Evolutionary conservation across 2,113 vertebrate genomes (phyloP).

Genomic region (Elachura formosa): DNA sequence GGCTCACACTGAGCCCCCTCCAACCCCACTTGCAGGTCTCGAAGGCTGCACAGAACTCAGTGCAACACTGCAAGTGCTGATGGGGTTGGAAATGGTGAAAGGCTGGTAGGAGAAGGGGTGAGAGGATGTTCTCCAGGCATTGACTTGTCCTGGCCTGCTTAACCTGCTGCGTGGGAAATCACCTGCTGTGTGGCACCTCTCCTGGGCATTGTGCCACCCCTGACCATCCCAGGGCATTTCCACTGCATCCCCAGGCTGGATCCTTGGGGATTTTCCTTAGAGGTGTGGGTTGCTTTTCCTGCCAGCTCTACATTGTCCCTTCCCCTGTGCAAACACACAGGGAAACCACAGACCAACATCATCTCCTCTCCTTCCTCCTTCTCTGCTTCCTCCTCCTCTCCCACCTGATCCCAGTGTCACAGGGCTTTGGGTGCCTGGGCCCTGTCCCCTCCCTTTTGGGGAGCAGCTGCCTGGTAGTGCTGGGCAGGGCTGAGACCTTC

Average conservation of each 20-base stretch:
- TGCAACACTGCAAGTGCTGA: background rate
- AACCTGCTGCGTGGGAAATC: background rate
- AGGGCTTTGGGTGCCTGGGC: background rate
- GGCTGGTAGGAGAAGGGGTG: background rate
- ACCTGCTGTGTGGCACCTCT: background rate
- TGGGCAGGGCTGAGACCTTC: background rate
- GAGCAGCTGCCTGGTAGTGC: background rate
- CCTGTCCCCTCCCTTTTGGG: rapidly evolving
- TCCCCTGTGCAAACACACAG: rapidly evolving
- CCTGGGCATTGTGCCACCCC: rapidly evolving
- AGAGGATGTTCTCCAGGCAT: background rate
- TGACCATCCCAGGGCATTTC: rapidly evolving
- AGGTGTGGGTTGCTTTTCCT: background rate
- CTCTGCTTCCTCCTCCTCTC: background rate
- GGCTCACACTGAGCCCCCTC: background rate
- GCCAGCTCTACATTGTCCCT: background rate
- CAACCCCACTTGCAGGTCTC: background rate
- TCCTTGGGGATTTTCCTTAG: background rate
- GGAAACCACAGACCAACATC: background rate
- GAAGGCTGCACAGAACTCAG: background rate
- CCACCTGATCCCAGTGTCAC: rapidly evolving
- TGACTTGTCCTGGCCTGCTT: background rate
- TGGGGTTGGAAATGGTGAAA: rapidly evolving
- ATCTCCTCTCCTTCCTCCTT: background rate
- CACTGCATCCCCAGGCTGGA: background rate